Conservation (phyloP, 2,113 vertebrate genomes). For the Promerops cafer region DNA sequence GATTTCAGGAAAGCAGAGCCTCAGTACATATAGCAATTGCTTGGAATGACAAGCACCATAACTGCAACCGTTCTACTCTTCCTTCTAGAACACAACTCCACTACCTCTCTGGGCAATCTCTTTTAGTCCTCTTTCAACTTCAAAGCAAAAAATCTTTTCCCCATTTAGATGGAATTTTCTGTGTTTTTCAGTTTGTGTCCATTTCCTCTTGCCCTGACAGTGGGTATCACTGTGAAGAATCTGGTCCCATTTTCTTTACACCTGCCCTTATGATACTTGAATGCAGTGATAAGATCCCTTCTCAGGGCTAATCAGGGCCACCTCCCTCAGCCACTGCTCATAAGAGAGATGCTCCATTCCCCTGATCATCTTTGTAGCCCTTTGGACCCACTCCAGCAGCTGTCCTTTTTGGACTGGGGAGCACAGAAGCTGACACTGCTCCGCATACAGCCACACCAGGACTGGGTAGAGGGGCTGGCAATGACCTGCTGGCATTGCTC, state of each 20-base stretch:
- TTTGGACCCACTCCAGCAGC: not conserved
- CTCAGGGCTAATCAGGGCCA: not conserved
- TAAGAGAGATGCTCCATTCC: not conserved
- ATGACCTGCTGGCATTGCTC: no score
- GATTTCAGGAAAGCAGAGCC: not conserved
- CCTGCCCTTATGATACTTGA: not conserved
- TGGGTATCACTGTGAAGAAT: not conserved
- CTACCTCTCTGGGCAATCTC: not conserved
- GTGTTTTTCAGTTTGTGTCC: not conserved
- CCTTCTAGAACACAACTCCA: not conserved
- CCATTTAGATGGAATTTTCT: not conserved
- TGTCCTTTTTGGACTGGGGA: not conserved
- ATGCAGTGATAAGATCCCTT: not conserved
- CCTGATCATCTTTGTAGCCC: not conserved
- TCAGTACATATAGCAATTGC: not conserved
- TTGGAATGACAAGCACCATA: not conserved
- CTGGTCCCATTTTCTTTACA: not conserved
- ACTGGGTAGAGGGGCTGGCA: not conserved
- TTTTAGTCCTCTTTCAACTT: not conserved
- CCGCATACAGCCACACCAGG: no score
- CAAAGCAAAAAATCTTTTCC: not conserved
- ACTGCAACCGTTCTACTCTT: not conserved
- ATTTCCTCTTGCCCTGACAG: not conserved
- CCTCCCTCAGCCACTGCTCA: not conserved
- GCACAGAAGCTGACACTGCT: accelerated